These are phyloP conservation scores for Bettongia penicillata DNA, from an alignment of 2,113 vertebrate species.

Conservation along the genomic window DNA sequence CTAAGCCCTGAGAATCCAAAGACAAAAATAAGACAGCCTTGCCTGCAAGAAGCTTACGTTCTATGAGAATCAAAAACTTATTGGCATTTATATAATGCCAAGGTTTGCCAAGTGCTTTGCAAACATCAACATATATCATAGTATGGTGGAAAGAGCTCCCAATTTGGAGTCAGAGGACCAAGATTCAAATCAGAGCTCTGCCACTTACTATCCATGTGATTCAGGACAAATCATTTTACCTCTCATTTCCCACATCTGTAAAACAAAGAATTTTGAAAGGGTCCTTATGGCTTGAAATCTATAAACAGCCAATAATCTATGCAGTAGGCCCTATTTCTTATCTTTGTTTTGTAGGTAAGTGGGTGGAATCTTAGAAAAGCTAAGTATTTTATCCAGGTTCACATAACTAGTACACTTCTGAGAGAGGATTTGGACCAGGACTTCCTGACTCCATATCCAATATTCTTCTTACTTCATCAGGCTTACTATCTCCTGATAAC, in stretches of 20 bases:
- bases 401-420: conserved; percentile 7
- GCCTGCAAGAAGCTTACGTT: background rate
- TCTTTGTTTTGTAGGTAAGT: conserved; percentile 1
- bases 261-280: background rate
- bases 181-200: background rate
- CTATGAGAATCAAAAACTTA: background rate
- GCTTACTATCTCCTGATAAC: background rate
- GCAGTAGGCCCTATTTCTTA: background rate
- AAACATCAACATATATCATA: background rate
- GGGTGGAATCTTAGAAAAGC: conserved; percentile 30
- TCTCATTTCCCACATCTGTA: background rate
- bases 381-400: conserved; percentile 10
- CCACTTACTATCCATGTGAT: background rate
- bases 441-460: background rate
- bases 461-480: background rate
- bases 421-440: conserved; percentile 11
- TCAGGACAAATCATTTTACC: background rate
- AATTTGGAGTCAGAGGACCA: background rate
- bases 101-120: background rate
- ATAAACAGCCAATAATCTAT: background rate
- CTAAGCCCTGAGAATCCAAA: too few relatives aligned
- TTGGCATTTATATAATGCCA: background rate
- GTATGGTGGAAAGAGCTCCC: background rate
- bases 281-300: background rate
- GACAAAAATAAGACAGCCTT: background rate